These are phyloP conservation scores for Taurulus bubalis DNA, from an alignment of 2,113 vertebrate genomes.

Conservation along the genomic window DNA sequence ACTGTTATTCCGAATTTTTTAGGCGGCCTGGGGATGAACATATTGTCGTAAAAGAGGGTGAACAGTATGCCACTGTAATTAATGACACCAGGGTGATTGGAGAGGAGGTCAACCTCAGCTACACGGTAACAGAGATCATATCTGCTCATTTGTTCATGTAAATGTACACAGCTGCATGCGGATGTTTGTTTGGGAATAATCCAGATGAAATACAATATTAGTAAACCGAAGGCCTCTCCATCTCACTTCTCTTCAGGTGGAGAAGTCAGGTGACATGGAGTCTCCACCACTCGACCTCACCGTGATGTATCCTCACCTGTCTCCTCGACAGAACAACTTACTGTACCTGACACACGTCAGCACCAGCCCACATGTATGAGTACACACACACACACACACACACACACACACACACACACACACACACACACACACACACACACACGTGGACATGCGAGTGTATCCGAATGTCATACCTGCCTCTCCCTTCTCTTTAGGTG, in stretches of 20 bases:
- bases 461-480: neutral
- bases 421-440: neutral
- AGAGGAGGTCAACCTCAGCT: conserved; percentile 90
- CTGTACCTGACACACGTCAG: conserved; percentile 87
- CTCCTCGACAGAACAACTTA: conserved; percentile 83
- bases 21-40: conserved; percentile 83
- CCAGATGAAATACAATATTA: neutral
- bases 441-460: neutral
- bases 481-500: conserved; percentile 78
- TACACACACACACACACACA: neutral
- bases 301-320: conserved; percentile 86
- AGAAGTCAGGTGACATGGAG: conserved; percentile 80
- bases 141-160: neutral
- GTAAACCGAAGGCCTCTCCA: neutral
- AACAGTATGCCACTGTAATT: conserved; percentile 82
- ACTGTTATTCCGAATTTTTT: neutral
- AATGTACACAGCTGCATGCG: neutral
- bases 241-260: conserved; percentile 81
- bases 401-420: neutral
- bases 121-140: conserved; percentile 85
- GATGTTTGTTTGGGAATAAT: neutral
- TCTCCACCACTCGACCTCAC: conserved; percentile 86
- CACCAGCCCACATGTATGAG: conserved; percentile 83
- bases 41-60: conserved; percentile 87
- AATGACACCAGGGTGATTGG: conserved; percentile 89